Percentiles rank a stretch among this genome's conserved stretches.
Conservation (phyloP, 1,140 invertebrate species). For the Solen grandis region DNA sequence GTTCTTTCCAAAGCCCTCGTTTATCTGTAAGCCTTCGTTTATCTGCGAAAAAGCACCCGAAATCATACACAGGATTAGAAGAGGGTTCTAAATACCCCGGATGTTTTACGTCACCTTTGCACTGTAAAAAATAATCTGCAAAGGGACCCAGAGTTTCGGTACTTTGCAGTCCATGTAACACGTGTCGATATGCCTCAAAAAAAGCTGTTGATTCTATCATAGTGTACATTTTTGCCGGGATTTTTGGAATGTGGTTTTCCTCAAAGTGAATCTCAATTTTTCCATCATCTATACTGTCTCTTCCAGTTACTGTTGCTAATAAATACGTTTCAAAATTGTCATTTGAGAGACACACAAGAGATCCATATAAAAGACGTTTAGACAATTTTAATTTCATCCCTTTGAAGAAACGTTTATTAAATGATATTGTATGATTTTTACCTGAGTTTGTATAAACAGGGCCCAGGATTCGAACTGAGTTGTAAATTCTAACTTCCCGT, state of each 20-base stretch:
- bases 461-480: slow-evolving; percentile 56
- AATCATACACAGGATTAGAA: neutral
- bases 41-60: neutral
- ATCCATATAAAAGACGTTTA: slow-evolving; percentile 87
- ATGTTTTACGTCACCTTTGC: slow-evolving; percentile 54
- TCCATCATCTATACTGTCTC: slow-evolving; percentile 79
- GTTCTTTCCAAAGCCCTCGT: neutral
- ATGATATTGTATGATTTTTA: slow-evolving; percentile 69
- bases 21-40: no score
- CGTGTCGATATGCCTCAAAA: slow-evolving; percentile 82
- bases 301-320: slow-evolving; percentile 85
- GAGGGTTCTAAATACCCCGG: slow-evolving; percentile 64
- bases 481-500: neutral
- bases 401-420: slow-evolving; percentile 56
- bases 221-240: slow-evolving; percentile 55
- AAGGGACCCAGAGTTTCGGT: slow-evolving; percentile 76
- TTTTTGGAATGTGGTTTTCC: slow-evolving; percentile 27
- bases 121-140: slow-evolving; percentile 70
- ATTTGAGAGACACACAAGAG: slow-evolving; percentile 86
- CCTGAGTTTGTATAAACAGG: slow-evolving; percentile 62
- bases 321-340: slow-evolving; percentile 86
- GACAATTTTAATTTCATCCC: slow-evolving; percentile 75
- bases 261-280: slow-evolving; percentile 77
- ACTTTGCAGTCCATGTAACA: slow-evolving; percentile 79
- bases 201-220: slow-evolving; percentile 82